Base-by-base conservation (phyloP, 2,797 vertebrate species). In the Sebastes vulpes region DNA sequence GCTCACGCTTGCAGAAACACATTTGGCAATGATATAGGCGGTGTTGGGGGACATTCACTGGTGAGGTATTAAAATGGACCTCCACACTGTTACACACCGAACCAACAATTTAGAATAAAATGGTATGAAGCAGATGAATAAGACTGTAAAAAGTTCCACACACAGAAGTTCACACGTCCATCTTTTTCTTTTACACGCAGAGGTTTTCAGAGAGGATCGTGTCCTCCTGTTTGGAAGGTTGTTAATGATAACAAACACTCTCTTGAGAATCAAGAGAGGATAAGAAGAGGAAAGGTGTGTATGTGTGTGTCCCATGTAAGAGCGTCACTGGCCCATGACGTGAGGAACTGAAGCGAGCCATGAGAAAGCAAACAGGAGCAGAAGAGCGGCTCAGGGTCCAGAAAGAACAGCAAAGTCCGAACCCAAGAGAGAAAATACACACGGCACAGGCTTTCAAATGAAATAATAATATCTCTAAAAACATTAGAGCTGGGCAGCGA, bases 341-440 rank as follows among this genome's bases (percentile, higher is more conserved):
- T 23, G 58, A 79, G 68, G 74, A 88, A 64, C 63, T 59, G 77
- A 75, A 79, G 80, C 53, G 16, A 79, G 56, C 82, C 75, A 68
- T 74, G 61, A 72, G 64, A 89, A 89, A 79, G 86, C 89, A 90
- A 91, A 90, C 80, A 83, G 82, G 77, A 78, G 86, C 82, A 63
- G 56, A 65, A 72, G 78, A 77, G 65, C 18, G 57, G 6, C 65
- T 71, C 56, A 3, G n/a, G 68, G 78, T 57, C 66, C 61, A 63
- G 58, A 75, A 78, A 74, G 54, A 83, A 77, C 63, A 58, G 82
- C 68, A 79, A 59, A 65, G 65, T 54, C 64, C 3, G 20, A 74
- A n/a, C 65, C 65, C 35, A 23, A 23, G 18, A 81, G 75, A 82
- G 78, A 92, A 90, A 86, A 84, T 72, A 84, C 65, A 77, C 85